Conservation (phyloP, 1,140 invertebrate species). For the Aphelenchoides fujianensis region DNA sequence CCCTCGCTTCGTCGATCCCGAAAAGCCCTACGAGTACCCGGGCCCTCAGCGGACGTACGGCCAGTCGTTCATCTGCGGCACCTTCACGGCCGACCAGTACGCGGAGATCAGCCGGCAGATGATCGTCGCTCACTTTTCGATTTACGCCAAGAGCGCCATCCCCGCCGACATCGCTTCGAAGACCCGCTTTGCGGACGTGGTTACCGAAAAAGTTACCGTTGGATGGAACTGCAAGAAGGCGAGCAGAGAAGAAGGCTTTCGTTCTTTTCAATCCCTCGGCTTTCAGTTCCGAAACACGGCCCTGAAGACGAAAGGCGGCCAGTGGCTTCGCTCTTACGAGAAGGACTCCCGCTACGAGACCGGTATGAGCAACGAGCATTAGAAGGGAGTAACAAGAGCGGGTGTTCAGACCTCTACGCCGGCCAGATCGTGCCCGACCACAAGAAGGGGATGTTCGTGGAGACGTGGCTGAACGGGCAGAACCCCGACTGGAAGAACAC, state of each 20-base stretch:
- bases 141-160: neutral
- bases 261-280: too few species aligned
- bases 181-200: conserved; percentile 3
- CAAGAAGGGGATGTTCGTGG: conserved; percentile 72
- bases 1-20: conserved; percentile 72
- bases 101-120: conserved; percentile 69
- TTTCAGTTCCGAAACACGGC: conserved; percentile 6
- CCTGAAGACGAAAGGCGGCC: conserved; percentile 19
- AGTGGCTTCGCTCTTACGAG: conserved; percentile 4
- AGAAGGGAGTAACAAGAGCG: neutral
- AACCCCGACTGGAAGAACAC: conserved; percentile 4
- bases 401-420: conserved; percentile 73
- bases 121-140: neutral
- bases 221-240: conserved; percentile 8
- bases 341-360: neutral
- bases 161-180: neutral
- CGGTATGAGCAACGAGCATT: neutral
- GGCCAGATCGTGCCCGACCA: conserved; percentile 75
- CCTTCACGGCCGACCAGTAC: conserved; percentile 69
- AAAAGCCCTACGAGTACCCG: conserved; percentile 72
- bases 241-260: too few species aligned
- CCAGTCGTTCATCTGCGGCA: conserved; percentile 81
- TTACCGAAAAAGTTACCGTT: neutral
- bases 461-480: conserved; percentile 80
- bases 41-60: conserved; percentile 72